These are phyloP conservation scores for Plectropomus leopardus DNA, from an alignment of 2,113 vertebrate species.

Conservation along the genomic window DNA sequence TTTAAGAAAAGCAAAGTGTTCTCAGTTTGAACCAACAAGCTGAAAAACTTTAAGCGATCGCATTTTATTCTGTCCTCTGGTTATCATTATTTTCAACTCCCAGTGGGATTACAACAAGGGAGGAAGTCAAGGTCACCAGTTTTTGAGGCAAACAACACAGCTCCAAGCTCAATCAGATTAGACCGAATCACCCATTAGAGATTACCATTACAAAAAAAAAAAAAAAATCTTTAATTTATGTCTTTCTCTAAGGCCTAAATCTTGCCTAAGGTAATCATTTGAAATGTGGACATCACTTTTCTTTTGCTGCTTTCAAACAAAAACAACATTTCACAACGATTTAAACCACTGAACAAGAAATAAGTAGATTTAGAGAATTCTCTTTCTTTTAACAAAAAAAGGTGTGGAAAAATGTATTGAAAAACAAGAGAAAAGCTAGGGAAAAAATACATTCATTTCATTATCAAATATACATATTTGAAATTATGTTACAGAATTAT, in stretches of 20 bases:
- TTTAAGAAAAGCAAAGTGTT: constrained; percentile 14
- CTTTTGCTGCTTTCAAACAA: too few species aligned
- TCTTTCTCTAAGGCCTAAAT: constrained; percentile 18
- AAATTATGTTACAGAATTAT: too few species aligned
- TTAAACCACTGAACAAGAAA: too few species aligned
- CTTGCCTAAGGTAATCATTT: too few species aligned
- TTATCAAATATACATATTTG: too few species aligned
- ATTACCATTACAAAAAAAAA: constrained; percentile 17
- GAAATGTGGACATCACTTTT: too few species aligned
- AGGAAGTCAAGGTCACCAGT: constrained; percentile 71
- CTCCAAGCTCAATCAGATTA: constrained; percentile 30
- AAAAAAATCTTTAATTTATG: constrained; percentile 29
- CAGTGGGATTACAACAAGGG: constrained; percentile 37
- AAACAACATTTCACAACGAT: too few species aligned
- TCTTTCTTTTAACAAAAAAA: too few species aligned
- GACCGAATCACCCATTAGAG: constrained; percentile 23
- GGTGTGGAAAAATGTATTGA: too few species aligned
- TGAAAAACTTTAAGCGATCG: constrained; percentile 1
- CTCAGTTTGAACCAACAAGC: constrained; percentile 22
- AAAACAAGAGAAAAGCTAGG: too few species aligned
- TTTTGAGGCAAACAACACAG: constrained; percentile 20
- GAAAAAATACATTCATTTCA: too few species aligned
- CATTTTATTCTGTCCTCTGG: background rate
- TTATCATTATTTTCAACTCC: constrained; percentile 19
- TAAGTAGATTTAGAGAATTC: too few species aligned